A percentile compares a stretch with the other conserved stretches of the same genome.
Conservation (phyloP, 2,888 invertebrate genomes). For the Candidula unifasciata region DNA sequence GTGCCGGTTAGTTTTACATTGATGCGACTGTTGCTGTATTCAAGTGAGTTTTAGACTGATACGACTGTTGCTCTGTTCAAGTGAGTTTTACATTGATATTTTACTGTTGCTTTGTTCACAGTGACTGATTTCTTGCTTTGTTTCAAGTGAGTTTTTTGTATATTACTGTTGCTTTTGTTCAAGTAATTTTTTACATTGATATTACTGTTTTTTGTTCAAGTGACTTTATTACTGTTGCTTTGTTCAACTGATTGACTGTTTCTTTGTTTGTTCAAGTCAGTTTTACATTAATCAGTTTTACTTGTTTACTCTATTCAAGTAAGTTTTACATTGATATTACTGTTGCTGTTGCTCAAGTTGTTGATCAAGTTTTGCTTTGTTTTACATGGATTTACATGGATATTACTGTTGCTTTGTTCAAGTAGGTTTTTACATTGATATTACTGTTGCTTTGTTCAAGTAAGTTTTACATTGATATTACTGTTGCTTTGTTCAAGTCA, state of each 20-base stretch:
- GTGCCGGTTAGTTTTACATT: background rate
- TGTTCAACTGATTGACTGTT: too few relatives aligned
- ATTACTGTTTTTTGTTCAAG: background rate
- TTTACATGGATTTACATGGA: too few relatives aligned
- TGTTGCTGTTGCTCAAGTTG: too few relatives aligned
- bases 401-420: background rate
- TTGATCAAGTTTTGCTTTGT: too few relatives aligned
- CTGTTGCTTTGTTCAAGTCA: background rate
- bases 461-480: background rate
- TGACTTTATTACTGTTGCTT: too few relatives aligned
- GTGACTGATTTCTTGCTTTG: too few relatives aligned
- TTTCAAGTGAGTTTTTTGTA: conserved; percentile 65
- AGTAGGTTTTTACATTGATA: background rate
- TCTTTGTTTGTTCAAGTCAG: background rate
- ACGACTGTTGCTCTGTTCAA: background rate
- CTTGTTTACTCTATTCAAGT: too few relatives aligned
- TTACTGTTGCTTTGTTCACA: too few relatives aligned
- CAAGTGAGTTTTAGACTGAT: background rate
- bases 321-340: too few relatives aligned
- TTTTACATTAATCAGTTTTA: background rate
- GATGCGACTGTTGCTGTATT: background rate
- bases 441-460: background rate
- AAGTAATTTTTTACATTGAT: background rate
- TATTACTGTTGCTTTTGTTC: background rate
- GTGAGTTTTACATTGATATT: too few relatives aligned